Percentiles rank a stretch among this genome's conserved stretches.
Evolutionary conservation across 2,888 invertebrate genomes (phyloP).

Genomic region (Lasiommata megera): DNA sequence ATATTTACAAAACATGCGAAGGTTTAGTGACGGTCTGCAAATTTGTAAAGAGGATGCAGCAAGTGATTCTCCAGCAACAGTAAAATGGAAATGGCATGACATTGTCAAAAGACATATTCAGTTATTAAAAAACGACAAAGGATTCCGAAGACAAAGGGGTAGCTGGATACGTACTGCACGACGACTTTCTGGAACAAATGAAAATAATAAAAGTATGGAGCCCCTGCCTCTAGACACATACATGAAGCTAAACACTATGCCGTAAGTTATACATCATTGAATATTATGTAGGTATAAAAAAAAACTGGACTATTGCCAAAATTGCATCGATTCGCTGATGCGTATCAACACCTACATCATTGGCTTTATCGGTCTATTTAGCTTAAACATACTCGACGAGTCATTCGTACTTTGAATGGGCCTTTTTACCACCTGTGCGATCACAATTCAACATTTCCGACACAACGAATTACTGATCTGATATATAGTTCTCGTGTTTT

Average conservation of each 20-base stretch:
- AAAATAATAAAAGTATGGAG: conserved; percentile 57
- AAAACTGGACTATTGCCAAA: neutral
- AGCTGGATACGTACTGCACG: conserved; percentile 75
- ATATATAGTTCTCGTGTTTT: neutral
- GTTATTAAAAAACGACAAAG: conserved; percentile 71
- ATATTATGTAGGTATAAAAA: neutral
- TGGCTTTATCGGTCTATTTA: conserved; percentile 52
- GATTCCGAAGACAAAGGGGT: conserved; percentile 70
- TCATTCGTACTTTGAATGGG: neutral
- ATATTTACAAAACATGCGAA: conserved; percentile 74
- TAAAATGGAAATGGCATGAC: conserved; percentile 79
- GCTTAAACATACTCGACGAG: conserved; percentile 39
- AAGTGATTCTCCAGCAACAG: conserved; percentile 75
- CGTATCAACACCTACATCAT: conserved; percentile 43
- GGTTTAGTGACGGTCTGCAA: conserved; percentile 75
- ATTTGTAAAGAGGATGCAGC: conserved; percentile 79
- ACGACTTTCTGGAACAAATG: conserved; percentile 63
- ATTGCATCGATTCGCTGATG: conserved; percentile 40
- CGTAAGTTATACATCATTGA: conserved; percentile 56
- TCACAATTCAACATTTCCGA: no score
- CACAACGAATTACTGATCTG: neutral
- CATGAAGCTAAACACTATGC: conserved; percentile 72
- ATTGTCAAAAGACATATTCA: conserved; percentile 76
- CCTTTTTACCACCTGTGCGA: no score
- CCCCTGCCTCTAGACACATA: conserved; percentile 62